Conservation (phyloP, 2,797 vertebrate species). For the Euthynnus affinis region DNA sequence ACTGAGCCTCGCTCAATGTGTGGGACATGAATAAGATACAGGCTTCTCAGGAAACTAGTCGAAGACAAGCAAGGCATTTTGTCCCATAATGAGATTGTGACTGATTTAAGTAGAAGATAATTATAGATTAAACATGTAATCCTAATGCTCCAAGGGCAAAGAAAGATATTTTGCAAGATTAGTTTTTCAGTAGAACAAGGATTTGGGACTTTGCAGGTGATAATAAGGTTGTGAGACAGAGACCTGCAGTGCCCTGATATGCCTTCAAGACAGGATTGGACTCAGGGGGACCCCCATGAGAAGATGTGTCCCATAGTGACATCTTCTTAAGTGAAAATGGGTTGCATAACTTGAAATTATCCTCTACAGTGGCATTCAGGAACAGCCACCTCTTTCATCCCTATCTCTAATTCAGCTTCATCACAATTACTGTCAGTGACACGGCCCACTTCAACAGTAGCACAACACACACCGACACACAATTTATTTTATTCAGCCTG, state of each 20-base stretch:
- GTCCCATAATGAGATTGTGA: constrained; percentile 70
- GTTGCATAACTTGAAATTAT: constrained; percentile 46
- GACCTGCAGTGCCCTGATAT: constrained; percentile 32
- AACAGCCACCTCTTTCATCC: constrained; percentile 37
- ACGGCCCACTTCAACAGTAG: constrained; percentile 26
- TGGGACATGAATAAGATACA: constrained; percentile 40
- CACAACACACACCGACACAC: constrained; percentile 26
- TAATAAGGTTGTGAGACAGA: constrained; percentile 51
- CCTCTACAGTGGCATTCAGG: constrained; percentile 32
- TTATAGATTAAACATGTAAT: constrained; percentile 79
- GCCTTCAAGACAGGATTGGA: constrained; percentile 49
- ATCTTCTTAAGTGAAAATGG: constrained; percentile 27
- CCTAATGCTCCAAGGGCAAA: constrained; percentile 66
- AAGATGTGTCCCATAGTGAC: constrained; percentile 27
- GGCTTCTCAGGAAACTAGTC: constrained; percentile 46
- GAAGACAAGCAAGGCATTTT: constrained; percentile 46
- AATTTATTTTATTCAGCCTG: constrained; percentile 43
- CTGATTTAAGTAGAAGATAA: constrained; percentile 77
- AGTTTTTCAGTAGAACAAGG: constrained; percentile 49
- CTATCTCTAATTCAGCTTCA: constrained; percentile 30
- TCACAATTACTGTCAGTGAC: constrained; percentile 40
- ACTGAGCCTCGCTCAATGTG: constrained; percentile 38
- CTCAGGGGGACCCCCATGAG: constrained; percentile 33
- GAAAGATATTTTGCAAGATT: constrained; percentile 64
- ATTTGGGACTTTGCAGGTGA: constrained; percentile 58